Evolutionary conservation across 2,113 vertebrate genomes (phyloP).

Genomic region (Panthera uncia): DNA sequence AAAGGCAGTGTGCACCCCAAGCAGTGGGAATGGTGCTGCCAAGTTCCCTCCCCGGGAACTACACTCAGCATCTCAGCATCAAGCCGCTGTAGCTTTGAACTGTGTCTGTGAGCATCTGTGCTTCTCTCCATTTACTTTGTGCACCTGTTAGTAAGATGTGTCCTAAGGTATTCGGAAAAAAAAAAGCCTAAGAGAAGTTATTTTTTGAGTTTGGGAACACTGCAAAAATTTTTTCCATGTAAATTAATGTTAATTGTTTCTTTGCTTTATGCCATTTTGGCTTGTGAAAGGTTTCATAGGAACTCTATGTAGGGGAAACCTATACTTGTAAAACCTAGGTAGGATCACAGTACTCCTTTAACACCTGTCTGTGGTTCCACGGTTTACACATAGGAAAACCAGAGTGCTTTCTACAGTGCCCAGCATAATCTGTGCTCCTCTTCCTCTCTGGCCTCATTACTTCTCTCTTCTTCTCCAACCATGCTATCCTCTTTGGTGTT

Average conservation of each 20-base stretch:
- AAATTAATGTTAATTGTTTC: neutral
- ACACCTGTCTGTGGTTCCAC: neutral
- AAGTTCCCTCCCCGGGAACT: neutral
- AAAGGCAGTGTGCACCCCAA: neutral
- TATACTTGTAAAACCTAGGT: neutral
- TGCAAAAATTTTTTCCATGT: neutral
- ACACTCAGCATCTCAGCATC: neutral
- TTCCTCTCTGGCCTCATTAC: conserved; percentile 22
- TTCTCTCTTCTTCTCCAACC: neutral
- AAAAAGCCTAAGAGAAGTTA: neutral
- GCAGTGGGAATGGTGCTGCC: neutral
- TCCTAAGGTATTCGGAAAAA: neutral
- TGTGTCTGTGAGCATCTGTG: neutral
- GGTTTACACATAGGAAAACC: neutral
- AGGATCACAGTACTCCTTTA: neutral
- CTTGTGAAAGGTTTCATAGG: neutral
- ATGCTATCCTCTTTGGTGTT: neutral
- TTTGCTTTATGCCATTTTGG: neutral
- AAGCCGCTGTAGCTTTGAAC: neutral
- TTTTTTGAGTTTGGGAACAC: neutral
- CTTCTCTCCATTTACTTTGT: neutral
- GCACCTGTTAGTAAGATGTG: neutral
- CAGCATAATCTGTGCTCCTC: neutral
- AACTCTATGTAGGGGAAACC: neutral
- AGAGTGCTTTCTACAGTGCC: neutral